Evolutionary conservation across 1,140 invertebrate genomes (phyloP).

Genomic region (Drosophila carrolli): DNA sequence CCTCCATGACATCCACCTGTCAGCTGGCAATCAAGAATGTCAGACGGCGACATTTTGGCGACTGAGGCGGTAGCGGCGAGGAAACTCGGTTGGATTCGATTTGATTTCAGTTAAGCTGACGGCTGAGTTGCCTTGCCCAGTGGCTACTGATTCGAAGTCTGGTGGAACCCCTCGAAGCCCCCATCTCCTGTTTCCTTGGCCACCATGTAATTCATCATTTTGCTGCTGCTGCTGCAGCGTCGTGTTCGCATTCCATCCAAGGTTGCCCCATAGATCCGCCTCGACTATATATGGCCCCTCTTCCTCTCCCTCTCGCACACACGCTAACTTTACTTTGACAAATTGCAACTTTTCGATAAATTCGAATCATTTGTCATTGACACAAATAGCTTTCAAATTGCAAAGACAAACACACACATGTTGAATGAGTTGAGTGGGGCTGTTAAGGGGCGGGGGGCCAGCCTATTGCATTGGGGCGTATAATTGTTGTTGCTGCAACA

Average conservation of each 20-base stretch:
- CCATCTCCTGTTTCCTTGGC: slow-evolving; percentile 18
- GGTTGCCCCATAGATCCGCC: slow-evolving; percentile 73
- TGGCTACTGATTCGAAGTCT: slow-evolving; percentile 7
- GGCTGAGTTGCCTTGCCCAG: slow-evolving; percentile 30
- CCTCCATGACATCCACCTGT: slow-evolving; percentile 41
- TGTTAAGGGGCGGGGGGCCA: background rate
- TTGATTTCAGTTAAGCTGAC: slow-evolving; percentile 37
- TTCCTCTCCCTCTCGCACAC: slow-evolving; percentile 24
- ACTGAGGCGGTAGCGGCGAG: slow-evolving; percentile 9
- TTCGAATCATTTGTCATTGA: slow-evolving; percentile 83
- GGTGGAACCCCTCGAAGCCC: background rate
- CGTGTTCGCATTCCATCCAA: slow-evolving; percentile 80
- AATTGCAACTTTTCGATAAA: slow-evolving; percentile 82
- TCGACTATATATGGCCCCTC: slow-evolving; percentile 17
- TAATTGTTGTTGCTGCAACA: slow-evolving; percentile 57
- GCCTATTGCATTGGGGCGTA: slow-evolving; percentile 32
- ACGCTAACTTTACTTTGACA: slow-evolving; percentile 65
- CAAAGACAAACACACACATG: slow-evolving; percentile 56
- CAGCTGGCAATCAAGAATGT: slow-evolving; percentile 77
- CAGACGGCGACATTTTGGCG: slow-evolving; percentile 53
- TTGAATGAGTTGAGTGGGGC: slow-evolving; percentile 12
- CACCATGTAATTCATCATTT: slow-evolving; percentile 70
- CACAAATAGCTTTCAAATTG: slow-evolving; percentile 83
- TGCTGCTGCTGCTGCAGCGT: slow-evolving; percentile 10
- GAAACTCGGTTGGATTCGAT: slow-evolving; percentile 34